Percentiles rank a stretch among this genome's conserved stretches.
Conservation (phyloP, 2,113 vertebrate genomes). For the Anoplopoma fimbria region DNA sequence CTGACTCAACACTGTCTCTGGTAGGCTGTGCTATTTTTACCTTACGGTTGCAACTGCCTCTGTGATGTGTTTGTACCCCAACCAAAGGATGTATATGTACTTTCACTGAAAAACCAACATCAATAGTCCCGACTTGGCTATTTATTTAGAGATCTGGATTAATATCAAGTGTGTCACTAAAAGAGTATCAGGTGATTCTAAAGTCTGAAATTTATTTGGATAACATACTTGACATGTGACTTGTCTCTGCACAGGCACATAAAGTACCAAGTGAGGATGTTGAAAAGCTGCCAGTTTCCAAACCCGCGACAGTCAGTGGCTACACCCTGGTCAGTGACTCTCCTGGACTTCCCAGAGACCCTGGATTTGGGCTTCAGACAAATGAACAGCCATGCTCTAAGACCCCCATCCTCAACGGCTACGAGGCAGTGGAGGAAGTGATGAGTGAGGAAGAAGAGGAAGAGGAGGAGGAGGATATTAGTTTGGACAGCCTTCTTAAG, state of each 20-base stretch:
- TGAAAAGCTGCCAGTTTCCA: conserved; percentile 58
- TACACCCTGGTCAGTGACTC: conserved; percentile 76
- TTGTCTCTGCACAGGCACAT: conserved; percentile 76
- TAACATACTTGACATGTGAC: not conserved
- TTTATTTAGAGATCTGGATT: not conserved
- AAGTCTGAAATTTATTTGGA: not conserved
- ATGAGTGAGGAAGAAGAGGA: conserved; percentile 64
- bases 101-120: not conserved
- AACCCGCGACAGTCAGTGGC: conserved; percentile 68
- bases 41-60: not conserved
- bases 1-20: conserved; percentile 22
- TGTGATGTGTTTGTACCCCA: not conserved
- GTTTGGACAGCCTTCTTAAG: conserved; percentile 92
- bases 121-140: not conserved
- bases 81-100: not conserved
- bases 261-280: conserved; percentile 64
- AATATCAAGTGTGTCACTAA: not conserved
- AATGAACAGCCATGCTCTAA: conserved; percentile 20
- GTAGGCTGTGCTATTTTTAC: conserved; percentile 39
- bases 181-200: not conserved
- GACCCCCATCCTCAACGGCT: conserved; percentile 39
- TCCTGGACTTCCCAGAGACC: conserved; percentile 54
- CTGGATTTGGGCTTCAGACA: conserved; percentile 43
- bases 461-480: conserved; percentile 80
- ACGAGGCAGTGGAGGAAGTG: conserved; percentile 31